These are phyloP conservation scores for Drosophila triauraria DNA, from an alignment of 1,140 invertebrate genomes.

Conservation along the genomic window DNA sequence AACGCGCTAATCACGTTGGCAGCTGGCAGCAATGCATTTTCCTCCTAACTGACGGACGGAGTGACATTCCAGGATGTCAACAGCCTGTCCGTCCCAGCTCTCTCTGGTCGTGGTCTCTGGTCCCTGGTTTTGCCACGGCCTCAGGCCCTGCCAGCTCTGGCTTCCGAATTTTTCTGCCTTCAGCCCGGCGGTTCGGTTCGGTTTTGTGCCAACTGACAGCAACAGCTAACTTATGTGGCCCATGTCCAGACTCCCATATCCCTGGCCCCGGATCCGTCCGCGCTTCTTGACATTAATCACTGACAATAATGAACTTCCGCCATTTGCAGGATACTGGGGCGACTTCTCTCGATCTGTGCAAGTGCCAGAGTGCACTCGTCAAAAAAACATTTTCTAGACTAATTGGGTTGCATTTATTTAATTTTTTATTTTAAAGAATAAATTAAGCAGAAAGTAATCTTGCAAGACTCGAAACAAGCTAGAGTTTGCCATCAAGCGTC, in stretches of 20 bases:
- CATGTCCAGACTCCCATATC: constrained; percentile 3
- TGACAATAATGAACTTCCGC: constrained; percentile 85
- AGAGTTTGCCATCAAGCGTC: too few species aligned
- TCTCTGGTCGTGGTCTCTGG: neutral
- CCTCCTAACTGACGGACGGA: constrained; percentile 56
- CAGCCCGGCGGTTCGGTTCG: neutral
- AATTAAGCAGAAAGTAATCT: too few species aligned
- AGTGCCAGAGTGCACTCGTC: constrained; percentile 17
- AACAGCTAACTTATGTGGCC: constrained; percentile 77
- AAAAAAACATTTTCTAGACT: neutral
- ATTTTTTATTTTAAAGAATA: too few species aligned
- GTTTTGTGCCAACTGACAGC: constrained; percentile 52
- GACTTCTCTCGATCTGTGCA: constrained; percentile 40
- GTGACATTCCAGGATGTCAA: constrained; percentile 61
- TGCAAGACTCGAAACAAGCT: too few species aligned
- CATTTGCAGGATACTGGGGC: constrained; percentile 58
- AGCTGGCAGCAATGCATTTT: constrained; percentile 56
- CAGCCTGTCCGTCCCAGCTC: constrained; percentile 26
- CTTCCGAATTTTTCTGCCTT: constrained; percentile 19
- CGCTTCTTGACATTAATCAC: constrained; percentile 80
- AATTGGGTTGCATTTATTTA: too few species aligned
- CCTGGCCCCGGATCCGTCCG: constrained; percentile 5
- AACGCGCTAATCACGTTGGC: constrained; percentile 74
- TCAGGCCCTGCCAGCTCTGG: constrained; percentile 7
- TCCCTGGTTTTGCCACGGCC: neutral